Evolutionary conservation across 37 sponge, comb jelly and placozoan species (phyloP).

Genomic region (Geodia barretti): DNA sequence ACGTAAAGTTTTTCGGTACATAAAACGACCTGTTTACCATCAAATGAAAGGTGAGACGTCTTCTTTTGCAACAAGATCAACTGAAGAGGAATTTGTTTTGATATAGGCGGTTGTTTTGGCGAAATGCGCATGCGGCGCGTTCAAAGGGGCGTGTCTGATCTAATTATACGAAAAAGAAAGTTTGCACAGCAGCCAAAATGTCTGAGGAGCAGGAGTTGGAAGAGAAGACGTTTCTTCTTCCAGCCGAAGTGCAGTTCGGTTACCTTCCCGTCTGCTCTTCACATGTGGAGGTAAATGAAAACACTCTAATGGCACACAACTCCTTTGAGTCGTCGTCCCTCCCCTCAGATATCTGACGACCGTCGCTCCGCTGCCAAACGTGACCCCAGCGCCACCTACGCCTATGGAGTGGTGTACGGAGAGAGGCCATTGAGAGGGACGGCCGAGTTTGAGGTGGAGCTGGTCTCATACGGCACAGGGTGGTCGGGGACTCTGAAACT

Average conservation of each 20-base stretch:
- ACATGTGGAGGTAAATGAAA: background rate
- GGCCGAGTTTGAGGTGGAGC: slow-evolving; percentile 77
- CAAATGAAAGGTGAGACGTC: background rate
- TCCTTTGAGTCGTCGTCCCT: no score
- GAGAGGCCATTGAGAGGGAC: slow-evolving; percentile 61
- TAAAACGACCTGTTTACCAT: background rate
- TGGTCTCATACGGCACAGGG: slow-evolving; percentile 63
- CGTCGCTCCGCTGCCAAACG: slow-evolving; percentile 49
- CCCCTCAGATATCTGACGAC: slow-evolving; percentile 43
- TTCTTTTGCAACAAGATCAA: background rate
- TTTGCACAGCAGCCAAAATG: background rate
- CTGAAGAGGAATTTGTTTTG: no score
- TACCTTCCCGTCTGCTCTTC: slow-evolving; percentile 36
- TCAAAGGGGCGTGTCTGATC: background rate
- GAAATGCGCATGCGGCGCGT: background rate
- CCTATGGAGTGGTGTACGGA: slow-evolving; percentile 74
- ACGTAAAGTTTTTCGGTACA: no score
- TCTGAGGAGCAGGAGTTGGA: background rate
- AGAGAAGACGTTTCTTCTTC: slow-evolving; percentile 48
- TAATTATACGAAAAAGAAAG: background rate
- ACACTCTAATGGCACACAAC: background rate
- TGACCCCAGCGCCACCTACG: slow-evolving; percentile 67
- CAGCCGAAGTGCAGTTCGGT: slow-evolving; percentile 44
- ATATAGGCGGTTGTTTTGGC: background rate
- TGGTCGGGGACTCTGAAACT: slow-evolving; percentile 91